Conservation (phyloP, 2,113 vertebrate species). For the Callipepla californica region DNA sequence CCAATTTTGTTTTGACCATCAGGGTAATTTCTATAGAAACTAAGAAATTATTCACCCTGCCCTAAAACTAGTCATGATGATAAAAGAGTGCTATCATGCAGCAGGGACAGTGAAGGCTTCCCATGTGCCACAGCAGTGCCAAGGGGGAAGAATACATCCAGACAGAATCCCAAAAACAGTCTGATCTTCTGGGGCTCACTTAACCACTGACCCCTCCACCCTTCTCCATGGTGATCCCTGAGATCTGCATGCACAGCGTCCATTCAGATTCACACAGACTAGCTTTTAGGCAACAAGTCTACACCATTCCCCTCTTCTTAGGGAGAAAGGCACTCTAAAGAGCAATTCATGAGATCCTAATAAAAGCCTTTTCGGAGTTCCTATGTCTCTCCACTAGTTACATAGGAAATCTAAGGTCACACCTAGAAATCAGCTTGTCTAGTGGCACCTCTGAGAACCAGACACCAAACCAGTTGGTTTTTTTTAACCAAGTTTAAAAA, state of each 20-base stretch:
- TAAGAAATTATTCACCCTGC: background rate
- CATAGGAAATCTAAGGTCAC: background rate
- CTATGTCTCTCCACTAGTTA: background rate
- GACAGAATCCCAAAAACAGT: background rate
- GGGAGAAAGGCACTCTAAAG: background rate
- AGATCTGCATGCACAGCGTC: background rate
- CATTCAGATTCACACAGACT: background rate
- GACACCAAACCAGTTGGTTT: background rate
- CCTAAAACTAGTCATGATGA: too few species aligned
- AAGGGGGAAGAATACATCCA: background rate
- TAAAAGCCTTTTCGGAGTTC: background rate
- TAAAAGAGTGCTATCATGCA: background rate
- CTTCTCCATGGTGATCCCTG: background rate
- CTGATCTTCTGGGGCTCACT: background rate
- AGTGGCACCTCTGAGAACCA: rapidly evolving
- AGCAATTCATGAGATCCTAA: background rate
- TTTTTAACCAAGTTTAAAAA: background rate
- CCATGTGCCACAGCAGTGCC: background rate
- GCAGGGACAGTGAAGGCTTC: background rate
- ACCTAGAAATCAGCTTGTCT: background rate
- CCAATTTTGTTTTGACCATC: background rate
- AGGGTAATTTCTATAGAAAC: background rate
- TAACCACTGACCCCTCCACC: background rate
- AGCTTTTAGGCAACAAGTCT: background rate
- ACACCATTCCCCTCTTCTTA: background rate